Conservation (phyloP, 2,113 vertebrate genomes). For the Corythornis madagascariensis region DNA sequence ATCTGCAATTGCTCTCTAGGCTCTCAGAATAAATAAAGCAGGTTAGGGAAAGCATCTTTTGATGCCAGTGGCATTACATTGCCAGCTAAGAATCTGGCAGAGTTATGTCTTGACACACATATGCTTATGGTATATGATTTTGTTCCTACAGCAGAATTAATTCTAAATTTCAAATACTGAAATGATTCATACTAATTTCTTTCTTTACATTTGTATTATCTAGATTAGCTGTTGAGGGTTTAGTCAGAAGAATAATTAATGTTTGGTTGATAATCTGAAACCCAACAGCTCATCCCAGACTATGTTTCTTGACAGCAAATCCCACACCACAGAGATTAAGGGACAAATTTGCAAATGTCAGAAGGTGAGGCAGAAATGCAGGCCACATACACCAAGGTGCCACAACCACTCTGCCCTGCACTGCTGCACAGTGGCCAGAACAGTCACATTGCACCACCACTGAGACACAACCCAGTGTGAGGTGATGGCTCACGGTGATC, state of each 20-base stretch:
- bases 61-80: not conserved
- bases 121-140: not conserved
- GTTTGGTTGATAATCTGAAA: slow-evolving; percentile 39
- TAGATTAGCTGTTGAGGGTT: slow-evolving; percentile 30
- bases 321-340: not conserved
- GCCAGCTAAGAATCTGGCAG: not conserved
- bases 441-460: not conserved
- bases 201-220: slow-evolving; percentile 35
- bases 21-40: not conserved
- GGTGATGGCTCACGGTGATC: accelerated
- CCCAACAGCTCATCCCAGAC: slow-evolving; percentile 64
- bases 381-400: not conserved
- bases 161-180: slow-evolving; percentile 17
- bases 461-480: not conserved
- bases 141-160: not conserved
- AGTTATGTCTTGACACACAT: not conserved
- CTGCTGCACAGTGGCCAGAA: accelerated
- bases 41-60: not conserved
- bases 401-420: not conserved
- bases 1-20: not conserved
- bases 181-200: not conserved
- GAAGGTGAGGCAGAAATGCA: not conserved
- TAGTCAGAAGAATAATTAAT: slow-evolving; percentile 64
- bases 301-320: slow-evolving; percentile 52
- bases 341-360: slow-evolving; percentile 36